Percentiles rank a stretch among this genome's conserved stretches.
phyloP scores from a whole-genome alignment of 1,140 invertebrate species.

The Subanguina moxae region DNA sequence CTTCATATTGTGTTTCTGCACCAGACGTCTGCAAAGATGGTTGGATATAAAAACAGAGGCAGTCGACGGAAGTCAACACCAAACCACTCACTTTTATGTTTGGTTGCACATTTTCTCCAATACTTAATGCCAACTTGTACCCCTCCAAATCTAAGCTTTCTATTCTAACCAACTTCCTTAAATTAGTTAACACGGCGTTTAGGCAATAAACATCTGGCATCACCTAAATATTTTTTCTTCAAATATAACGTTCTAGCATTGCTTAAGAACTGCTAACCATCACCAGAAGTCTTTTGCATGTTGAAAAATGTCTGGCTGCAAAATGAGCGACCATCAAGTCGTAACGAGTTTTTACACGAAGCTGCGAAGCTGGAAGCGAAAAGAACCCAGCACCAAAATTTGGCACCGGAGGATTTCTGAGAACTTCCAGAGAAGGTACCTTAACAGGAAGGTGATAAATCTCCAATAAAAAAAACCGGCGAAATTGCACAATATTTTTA shows the following conservation, averaged over 20 bases:
- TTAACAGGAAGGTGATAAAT: too few relatives aligned
- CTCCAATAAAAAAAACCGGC: constrained; percentile 3
- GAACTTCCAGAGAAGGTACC: constrained; percentile 10
- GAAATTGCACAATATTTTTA: constrained; percentile 8
- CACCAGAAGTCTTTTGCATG: constrained; percentile 17
- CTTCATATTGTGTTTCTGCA: too few relatives aligned
- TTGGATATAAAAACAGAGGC: too few relatives aligned
- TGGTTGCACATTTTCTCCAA: too few relatives aligned
- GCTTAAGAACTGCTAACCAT: not conserved
- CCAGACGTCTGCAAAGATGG: too few relatives aligned
- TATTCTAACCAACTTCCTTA: not conserved
- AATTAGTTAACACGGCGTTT: not conserved
- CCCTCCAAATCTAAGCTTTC: too few relatives aligned
- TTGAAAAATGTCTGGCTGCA: constrained; percentile 27
- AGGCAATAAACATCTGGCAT: too few relatives aligned
- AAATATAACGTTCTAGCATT: too few relatives aligned
- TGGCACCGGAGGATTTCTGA: not conserved
- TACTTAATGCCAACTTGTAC: too few relatives aligned
- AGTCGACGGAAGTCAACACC: too few relatives aligned
- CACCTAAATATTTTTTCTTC: too few relatives aligned
- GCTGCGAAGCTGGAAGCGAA: not conserved
- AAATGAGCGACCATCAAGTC: constrained; percentile 27
- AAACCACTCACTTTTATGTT: too few relatives aligned
- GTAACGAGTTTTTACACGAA: constrained; percentile 14
- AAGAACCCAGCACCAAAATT: constrained; percentile 1